Base-by-base conservation (phyloP, 1,140 invertebrate genomes). In the Drosophila nannoptera region DNA sequence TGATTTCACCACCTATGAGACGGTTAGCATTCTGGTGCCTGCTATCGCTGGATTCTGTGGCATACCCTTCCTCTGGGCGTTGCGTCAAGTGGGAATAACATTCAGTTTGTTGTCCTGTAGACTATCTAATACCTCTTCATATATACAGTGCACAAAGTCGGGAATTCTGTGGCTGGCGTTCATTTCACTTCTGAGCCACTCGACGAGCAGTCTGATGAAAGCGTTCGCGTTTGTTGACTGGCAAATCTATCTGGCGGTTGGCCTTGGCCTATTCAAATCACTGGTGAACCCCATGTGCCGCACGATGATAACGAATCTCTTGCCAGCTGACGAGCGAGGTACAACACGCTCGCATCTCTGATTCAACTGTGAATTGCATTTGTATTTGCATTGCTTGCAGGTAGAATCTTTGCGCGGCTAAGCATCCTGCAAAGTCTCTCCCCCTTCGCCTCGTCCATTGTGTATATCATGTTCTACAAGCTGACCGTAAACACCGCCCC, bases 291-390 rank as follows among this genome's bases (percentile, higher is more conserved):
- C 94, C 16, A 90, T 93, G 70, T 91, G 93, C 40, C 90, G 94
- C 59, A 91, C 94, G 1, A 87, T 93, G 53, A 81, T 94, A n/a
- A 92, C 93, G 0, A 94, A 94, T 81, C 90, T 92, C 7, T 87
- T 94, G 31, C 92, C 92, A 6, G 29, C 88, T 5, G 90, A 92
- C 50, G 94, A 95, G 76, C 49, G 77, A 22, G 81, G 81, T 86
- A 22, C 1, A 22, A 3, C 22, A 22, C 1, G 22, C 3, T 22
- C 22, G 22, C 22, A 22, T 38, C 8, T 35, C 35, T 35, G 11
- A 11, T 43, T 2, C 7, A 43, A 7, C 12, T 43, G 5, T 14
- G 40, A 43, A 4, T 7, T 14, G 7, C 40, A 43, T 43, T 14
- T 14, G 2, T 43, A 16, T 43, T 14, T 16, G 36, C 9, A 11